phyloP scores from a whole-genome alignment of 2,888 invertebrate species.

The Eupithecia dodoneata region DNA sequence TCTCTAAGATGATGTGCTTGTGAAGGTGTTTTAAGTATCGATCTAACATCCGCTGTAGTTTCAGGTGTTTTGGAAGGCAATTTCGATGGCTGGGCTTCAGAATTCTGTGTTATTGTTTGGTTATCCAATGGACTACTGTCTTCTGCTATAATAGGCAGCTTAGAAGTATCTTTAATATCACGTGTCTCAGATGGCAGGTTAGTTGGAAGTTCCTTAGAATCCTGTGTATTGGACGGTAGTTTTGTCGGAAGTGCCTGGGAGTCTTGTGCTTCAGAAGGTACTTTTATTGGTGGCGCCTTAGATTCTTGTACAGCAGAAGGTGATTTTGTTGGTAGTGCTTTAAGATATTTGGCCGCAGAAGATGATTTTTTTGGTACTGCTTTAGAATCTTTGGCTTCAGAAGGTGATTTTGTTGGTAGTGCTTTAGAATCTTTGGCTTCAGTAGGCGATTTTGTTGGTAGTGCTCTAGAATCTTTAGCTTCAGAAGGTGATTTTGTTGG shows the following conservation, averaged over 20 bases:
- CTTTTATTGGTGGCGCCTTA: not conserved
- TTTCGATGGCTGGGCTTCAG: not conserved
- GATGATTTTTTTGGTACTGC: not conserved
- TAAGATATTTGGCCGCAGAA: not conserved
- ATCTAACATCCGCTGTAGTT: not conserved
- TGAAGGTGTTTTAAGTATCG: conserved; percentile 10
- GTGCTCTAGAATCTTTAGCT: conserved; percentile 43
- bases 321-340: not conserved
- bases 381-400: not conserved
- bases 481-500: not conserved
- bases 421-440: not conserved
- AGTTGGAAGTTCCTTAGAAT: not conserved
- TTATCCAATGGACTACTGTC: not conserved
- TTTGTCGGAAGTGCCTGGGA: not conserved
- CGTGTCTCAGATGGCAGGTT: not conserved
- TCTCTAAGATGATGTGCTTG: not conserved
- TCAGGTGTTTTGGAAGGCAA: not conserved
- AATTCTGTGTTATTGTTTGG: not conserved
- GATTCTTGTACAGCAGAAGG: not conserved
- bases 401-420: not conserved
- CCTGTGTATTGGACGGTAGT: not conserved
- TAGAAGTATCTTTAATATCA: not conserved
- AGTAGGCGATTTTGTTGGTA: not conserved
- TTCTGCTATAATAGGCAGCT: not conserved
- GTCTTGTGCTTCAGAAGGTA: not conserved